Percentiles rank a stretch among this genome's conserved stretches.
Evolutionary conservation across 2,888 invertebrate species (phyloP).

Genomic region (Acrocera orbiculus): DNA sequence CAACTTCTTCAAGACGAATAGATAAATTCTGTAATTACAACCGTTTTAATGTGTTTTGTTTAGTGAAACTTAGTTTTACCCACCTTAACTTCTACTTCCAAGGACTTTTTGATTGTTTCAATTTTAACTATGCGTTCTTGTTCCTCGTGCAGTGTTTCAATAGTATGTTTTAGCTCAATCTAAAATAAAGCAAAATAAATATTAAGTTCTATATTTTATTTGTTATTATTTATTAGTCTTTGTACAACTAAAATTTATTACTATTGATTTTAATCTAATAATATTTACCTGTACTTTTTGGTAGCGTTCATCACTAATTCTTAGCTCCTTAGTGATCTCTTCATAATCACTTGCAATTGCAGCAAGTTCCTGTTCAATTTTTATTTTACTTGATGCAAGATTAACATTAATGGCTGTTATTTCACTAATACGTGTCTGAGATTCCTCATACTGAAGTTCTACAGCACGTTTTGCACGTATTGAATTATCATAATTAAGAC

Average conservation of each 20-base stretch:
- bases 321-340: conserved; percentile 90
- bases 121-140: conserved; percentile 94
- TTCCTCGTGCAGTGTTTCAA: conserved; percentile 87
- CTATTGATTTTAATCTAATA: neutral
- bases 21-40: conserved; percentile 49
- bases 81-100: conserved; percentile 91
- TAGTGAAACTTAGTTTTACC: neutral
- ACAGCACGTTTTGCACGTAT: conserved; percentile 79
- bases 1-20: conserved; percentile 86
- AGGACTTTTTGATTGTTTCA: conserved; percentile 92
- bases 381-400: conserved; percentile 82
- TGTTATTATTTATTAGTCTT: neutral
- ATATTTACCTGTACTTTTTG: conserved; percentile 60
- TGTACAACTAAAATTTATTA: neutral
- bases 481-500: conserved; percentile 83
- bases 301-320: conserved; percentile 85
- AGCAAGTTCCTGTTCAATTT: conserved; percentile 84
- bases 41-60: neutral
- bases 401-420: conserved; percentile 89
- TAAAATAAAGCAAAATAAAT: conserved; percentile 20
- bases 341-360: conserved; percentile 92
- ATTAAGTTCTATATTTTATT: neutral
- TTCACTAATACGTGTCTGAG: conserved; percentile 82
- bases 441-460: conserved; percentile 82
- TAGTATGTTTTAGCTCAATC: conserved; percentile 84